phyloP scores from a whole-genome alignment of 2,888 invertebrate genomes.

The Thyatira batis region DNA sequence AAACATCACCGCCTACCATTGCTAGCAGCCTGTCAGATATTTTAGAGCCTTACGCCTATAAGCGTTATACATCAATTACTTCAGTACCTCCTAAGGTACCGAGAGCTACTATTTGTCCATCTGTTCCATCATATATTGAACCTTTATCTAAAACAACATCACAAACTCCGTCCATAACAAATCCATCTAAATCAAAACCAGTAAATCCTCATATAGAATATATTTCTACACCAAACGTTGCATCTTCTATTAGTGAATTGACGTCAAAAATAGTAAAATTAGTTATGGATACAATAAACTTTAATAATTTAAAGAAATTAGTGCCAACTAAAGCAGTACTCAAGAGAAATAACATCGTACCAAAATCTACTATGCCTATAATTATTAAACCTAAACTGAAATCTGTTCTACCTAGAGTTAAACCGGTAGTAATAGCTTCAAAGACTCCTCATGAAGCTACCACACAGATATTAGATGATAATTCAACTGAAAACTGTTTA shows the following conservation, averaged over 20 bases:
- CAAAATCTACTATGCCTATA: neutral
- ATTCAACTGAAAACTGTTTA: neutral
- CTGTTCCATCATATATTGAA: neutral
- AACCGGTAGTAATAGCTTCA: neutral
- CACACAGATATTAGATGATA: neutral
- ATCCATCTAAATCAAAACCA: neutral
- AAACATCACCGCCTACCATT: neutral
- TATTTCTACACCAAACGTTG: neutral
- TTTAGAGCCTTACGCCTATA: neutral
- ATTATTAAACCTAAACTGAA: neutral
- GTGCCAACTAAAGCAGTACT: neutral
- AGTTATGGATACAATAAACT: neutral
- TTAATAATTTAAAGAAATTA: neutral
- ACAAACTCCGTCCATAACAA: neutral
- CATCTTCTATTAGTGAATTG: neutral
- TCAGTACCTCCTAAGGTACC: neutral
- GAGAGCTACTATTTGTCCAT: neutral
- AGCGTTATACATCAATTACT: neutral
- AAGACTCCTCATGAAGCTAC: neutral
- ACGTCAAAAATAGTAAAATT: neutral
- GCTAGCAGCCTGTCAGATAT: neutral
- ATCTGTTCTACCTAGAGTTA: neutral
- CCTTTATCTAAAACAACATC: neutral
- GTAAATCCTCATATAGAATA: neutral
- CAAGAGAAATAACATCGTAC: neutral